Conservation (phyloP, 2,797 vertebrate species). For the Spizella passerina region DNA sequence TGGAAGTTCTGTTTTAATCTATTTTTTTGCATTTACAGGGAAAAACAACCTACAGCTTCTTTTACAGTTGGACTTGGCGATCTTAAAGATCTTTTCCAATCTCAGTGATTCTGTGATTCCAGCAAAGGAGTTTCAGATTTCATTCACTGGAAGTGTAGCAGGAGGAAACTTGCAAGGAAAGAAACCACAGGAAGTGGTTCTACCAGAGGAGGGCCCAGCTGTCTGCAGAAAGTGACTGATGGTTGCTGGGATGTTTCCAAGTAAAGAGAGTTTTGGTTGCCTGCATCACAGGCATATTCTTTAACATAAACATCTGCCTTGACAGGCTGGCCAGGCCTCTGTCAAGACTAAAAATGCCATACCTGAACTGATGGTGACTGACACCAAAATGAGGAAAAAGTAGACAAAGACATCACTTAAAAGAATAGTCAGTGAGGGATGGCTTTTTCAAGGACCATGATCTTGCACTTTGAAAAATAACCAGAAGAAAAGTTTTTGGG, state of each 20-base stretch:
- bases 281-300: neutral
- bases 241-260: neutral
- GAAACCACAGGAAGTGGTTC: neutral
- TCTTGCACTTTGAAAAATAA: neutral
- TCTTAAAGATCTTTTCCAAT: neutral
- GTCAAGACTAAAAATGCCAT: neutral
- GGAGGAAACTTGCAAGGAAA: neutral
- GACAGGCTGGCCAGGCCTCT: neutral
- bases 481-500: neutral
- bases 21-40: neutral
- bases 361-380: neutral
- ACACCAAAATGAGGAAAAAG: neutral
- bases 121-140: neutral
- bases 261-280: neutral
- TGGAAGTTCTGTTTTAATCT: neutral
- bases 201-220: neutral
- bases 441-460: neutral
- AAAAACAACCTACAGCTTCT: neutral
- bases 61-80: fast-evolving
- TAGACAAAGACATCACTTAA: neutral
- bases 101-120: neutral
- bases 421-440: neutral
- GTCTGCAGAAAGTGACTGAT: neutral
- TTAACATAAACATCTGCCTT: neutral
- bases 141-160: neutral